A percentile compares a stretch with the other conserved stretches of the same genome.
Evolutionary conservation across 1,140 invertebrate species (phyloP).

Genomic region (Scaptomyza graminum): DNA sequence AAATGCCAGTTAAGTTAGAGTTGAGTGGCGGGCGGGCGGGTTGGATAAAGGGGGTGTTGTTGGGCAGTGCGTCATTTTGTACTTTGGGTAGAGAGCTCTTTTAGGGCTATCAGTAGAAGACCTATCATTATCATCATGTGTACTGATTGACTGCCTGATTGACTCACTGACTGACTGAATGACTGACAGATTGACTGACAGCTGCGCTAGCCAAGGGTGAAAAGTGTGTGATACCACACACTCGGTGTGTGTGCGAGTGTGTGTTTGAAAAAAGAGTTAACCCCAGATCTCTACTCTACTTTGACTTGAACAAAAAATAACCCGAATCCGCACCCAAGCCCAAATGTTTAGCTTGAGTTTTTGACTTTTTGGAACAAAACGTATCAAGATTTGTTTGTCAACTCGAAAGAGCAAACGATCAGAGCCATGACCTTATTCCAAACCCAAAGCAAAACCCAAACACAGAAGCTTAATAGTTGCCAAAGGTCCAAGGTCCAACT

Average conservation of each 20-base stretch:
- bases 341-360: neutral
- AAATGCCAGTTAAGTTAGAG: conserved; percentile 44
- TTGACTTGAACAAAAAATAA: neutral
- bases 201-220: conserved; percentile 14
- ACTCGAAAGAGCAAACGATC: too few relatives aligned
- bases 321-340: too few relatives aligned
- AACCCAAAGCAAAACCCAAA: too few relatives aligned
- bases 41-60: neutral
- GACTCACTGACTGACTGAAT: conserved; percentile 35
- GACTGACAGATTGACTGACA: conserved; percentile 30
- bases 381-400: neutral
- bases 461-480: too few relatives aligned
- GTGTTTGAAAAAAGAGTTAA: too few relatives aligned
- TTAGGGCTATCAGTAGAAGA: conserved; percentile 13
- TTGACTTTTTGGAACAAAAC: neutral
- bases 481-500: too few relatives aligned
- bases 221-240: conserved; percentile 16
- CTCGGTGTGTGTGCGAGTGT: neutral
- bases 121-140: conserved; percentile 46
- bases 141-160: conserved; percentile 39
- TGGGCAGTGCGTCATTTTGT: conserved; percentile 41
- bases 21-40: too few relatives aligned
- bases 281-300: too few relatives aligned
- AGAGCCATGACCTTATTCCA: too few relatives aligned
- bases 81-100: neutral